Evolutionary conservation across 2,888 invertebrate genomes (phyloP).

Genomic region (Drosophila incognita): DNA sequence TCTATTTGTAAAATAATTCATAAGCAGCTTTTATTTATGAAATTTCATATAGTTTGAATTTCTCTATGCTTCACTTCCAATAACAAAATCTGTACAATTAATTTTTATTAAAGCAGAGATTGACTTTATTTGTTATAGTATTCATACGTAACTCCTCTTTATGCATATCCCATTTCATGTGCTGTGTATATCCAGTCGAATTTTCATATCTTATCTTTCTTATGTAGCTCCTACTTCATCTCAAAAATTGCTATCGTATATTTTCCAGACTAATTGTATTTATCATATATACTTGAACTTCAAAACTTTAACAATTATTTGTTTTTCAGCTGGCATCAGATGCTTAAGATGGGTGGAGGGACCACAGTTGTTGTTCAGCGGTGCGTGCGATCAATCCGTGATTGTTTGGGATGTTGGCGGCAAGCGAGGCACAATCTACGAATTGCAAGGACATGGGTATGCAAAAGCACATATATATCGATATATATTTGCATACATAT

Average conservation of each 20-base stretch:
- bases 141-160: neutral
- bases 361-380: slow-evolving; percentile 96
- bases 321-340: slow-evolving; percentile 86
- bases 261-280: neutral
- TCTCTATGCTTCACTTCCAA: no score
- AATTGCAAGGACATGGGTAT: slow-evolving; percentile 96
- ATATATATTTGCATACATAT: neutral
- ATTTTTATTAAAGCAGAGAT: neutral
- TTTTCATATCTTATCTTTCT: neutral
- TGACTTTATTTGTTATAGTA: neutral
- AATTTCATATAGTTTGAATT: no score
- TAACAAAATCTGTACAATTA: no score
- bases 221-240: neutral
- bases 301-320: neutral
- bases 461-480: slow-evolving; percentile 29
- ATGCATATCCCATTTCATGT: no score
- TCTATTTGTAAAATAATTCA: no score
- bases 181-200: neutral
- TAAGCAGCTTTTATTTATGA: no score
- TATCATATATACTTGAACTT: neutral
- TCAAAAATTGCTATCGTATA: neutral
- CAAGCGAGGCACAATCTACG: slow-evolving; percentile 97
- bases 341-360: slow-evolving; percentile 97
- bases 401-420: slow-evolving; percentile 99
- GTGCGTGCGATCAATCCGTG: slow-evolving; percentile 97